Evolutionary conservation across 2,113 vertebrate species (phyloP).

Genomic region (Glareola pratincola): DNA sequence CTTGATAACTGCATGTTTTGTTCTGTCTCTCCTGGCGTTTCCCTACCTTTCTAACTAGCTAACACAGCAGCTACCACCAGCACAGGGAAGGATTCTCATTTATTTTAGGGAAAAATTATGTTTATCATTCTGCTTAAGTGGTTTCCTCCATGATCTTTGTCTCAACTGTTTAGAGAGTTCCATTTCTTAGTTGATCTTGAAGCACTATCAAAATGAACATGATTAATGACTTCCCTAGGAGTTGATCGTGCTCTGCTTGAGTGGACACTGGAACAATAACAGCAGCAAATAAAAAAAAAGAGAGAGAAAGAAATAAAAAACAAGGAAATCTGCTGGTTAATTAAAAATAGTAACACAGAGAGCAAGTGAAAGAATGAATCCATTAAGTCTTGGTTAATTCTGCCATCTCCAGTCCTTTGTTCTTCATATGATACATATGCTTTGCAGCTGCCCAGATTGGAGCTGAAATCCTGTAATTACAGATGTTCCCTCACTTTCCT

Average conservation of each 20-base stretch:
- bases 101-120: not conserved
- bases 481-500: not conserved
- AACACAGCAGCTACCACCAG: not conserved
- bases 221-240: not conserved
- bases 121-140: not conserved
- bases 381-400: not conserved
- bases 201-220: not conserved
- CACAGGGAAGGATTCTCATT: not conserved
- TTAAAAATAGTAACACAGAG: conserved; percentile 19
- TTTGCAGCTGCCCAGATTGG: conserved; percentile 6
- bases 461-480: conserved; percentile 2
- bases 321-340: not conserved
- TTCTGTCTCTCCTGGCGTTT: not conserved
- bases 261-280: not conserved
- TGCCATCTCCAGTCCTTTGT: conserved; percentile 21
- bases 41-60: not conserved
- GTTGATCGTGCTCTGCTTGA: not conserved
- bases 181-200: not conserved
- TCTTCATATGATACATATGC: not conserved
- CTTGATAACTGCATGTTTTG: not conserved
- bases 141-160: not conserved
- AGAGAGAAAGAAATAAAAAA: not conserved
- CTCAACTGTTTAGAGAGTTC: not conserved
- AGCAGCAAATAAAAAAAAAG: not conserved
- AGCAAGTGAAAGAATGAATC: conserved; percentile 3